Evolutionary conservation across 2,797 vertebrate genomes (phyloP), one percentile per base, ranked within the genome.

Genomic region (Betta splendens): DNA sequence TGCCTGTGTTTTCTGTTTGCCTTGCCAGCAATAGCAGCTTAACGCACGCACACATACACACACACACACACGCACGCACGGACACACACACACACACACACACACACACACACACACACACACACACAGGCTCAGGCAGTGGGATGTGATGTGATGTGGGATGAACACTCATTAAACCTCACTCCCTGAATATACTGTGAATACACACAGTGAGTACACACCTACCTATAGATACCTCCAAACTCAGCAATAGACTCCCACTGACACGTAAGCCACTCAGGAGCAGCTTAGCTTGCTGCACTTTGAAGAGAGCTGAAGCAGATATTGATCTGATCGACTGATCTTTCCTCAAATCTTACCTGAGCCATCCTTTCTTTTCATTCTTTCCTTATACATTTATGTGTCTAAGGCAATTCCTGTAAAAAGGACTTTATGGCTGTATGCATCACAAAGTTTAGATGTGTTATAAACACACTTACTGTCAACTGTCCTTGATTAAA

Each of bases 241-340:
- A 8, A 54, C 20, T 62, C 15, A 18, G 11, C 33, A 21, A 32
- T 11, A n/a, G 49, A 9, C 29, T 1, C 49, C 0, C 32, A 42
- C 13, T 39, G 3, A 25, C 6, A 31, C 4, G 63, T 43, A 63
- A 53, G 40, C 60, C 65, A 28, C 46, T 53, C 38, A 40, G 50
- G 44, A 66, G 36, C 51, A 49, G 68, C 51, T 66, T 59, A 54
- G 51, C 56, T 39, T 22, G 42, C 39, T 64, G 74, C 47, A 58
- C 53, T 75, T 78, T 73, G 56, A 80, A 66, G 35, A 60, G 36
- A 48, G 72, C 55, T 59, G 42, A 57, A 64, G 50, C 36, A 67
- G 58, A 68, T 81, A 84, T 81, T 51, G 72, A 83, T 80, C 72
- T 48, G 63, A 57, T 43, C 20, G 44, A 40, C 50, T 52, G 44